A percentile compares a stretch with the other conserved stretches of the same genome.
Conservation (phyloP, 2,888 invertebrate species). For the Timandra comae region DNA sequence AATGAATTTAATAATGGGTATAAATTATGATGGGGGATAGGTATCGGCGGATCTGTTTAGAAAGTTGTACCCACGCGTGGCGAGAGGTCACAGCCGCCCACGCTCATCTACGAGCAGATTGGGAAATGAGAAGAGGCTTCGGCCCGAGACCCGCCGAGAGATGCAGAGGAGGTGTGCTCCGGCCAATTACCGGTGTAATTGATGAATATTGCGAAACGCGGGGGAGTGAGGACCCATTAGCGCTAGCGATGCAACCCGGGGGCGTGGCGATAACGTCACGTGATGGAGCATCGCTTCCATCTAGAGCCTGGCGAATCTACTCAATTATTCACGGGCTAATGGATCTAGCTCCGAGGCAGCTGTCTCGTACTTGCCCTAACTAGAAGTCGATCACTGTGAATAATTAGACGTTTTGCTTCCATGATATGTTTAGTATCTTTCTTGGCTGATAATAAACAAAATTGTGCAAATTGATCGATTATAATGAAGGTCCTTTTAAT, state of each 20-base stretch:
- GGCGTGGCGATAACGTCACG: slow-evolving; percentile 33
- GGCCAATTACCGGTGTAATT: slow-evolving; percentile 47
- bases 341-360: slow-evolving; percentile 8
- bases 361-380: slow-evolving; percentile 1
- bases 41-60: slow-evolving; percentile 41
- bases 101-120: slow-evolving; percentile 35
- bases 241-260: slow-evolving; percentile 26
- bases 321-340: slow-evolving; percentile 12
- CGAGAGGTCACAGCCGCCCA: slow-evolving; percentile 63
- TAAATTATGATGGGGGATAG: slow-evolving; percentile 32
- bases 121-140: slow-evolving; percentile 30
- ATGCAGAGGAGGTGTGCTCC: slow-evolving; percentile 37
- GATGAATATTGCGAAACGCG: slow-evolving; percentile 56
- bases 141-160: slow-evolving; percentile 2
- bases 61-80: slow-evolving; percentile 62
- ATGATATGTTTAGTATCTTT: no score
- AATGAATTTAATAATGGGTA: slow-evolving; percentile 13
- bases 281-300: slow-evolving; percentile 26
- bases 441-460: no score
- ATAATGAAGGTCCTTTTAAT: no score
- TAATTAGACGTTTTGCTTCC: no score
- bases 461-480: no score
- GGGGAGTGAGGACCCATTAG: slow-evolving; percentile 34
- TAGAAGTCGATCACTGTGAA: no score
- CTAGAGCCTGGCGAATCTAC: slow-evolving; percentile 16